A percentile compares a stretch with the other conserved stretches of the same genome.
Conservation (phyloP, 2,113 vertebrate species). For the Piprites chloris region DNA sequence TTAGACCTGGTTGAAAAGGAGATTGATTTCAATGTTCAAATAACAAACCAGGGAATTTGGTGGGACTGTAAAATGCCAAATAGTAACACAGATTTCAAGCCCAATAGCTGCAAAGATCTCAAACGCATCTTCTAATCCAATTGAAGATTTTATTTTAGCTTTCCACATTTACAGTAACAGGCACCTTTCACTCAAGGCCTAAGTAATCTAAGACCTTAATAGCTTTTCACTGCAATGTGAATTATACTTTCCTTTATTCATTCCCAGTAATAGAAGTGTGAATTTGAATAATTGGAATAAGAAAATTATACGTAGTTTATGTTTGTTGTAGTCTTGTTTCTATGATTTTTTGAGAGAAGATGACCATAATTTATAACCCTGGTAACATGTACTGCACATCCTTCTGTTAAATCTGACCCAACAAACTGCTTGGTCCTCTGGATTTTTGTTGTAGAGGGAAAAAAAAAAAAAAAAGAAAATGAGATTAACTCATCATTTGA, state of each 20-base stretch:
- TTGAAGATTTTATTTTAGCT: not conserved
- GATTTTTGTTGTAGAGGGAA: not conserved
- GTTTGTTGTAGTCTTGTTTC: conserved; percentile 63
- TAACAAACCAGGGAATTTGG: not conserved
- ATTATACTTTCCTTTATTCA: conserved; percentile 35
- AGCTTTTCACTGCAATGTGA: conserved; percentile 9
- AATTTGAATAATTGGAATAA: conserved; percentile 64
- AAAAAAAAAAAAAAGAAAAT: not conserved
- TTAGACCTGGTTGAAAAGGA: not conserved
- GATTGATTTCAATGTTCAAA: not conserved
- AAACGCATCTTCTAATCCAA: not conserved
- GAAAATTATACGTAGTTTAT: conserved; percentile 69
- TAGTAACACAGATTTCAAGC: not conserved
- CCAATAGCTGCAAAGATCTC: not conserved
- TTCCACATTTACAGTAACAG: conserved; percentile 23
- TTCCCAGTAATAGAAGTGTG: conserved; percentile 31
- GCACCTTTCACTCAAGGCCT: conserved; percentile 50
- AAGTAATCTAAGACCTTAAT: conserved; percentile 40
- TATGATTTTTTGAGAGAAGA: conserved; percentile 53
- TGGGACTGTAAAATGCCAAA: not conserved
- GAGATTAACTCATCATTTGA: not conserved
- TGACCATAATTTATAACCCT: conserved; percentile 58
- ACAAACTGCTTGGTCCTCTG: not conserved
- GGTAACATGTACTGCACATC: conserved; percentile 41
- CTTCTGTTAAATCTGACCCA: conserved; percentile 12